phyloP scores from a whole-genome alignment of 2,888 invertebrate species.

The Machimus atricapillus region DNA sequence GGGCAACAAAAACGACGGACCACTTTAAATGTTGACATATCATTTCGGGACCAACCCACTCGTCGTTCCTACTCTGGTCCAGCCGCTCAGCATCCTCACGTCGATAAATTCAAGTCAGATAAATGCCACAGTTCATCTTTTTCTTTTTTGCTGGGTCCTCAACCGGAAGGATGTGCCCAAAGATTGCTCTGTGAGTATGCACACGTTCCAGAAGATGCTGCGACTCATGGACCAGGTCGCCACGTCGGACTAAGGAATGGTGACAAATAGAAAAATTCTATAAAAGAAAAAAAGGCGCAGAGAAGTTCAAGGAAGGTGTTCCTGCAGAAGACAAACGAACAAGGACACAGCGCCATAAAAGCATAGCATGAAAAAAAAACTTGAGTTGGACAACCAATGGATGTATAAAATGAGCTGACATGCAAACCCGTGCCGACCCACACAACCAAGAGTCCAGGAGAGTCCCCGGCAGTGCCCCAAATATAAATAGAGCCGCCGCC shows the following conservation, averaged over 20 bases:
- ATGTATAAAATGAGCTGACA: constrained; percentile 22
- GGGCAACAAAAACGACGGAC: not conserved
- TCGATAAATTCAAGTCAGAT: not conserved
- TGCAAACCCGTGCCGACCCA: constrained; percentile 14
- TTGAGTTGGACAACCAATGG: constrained; percentile 23
- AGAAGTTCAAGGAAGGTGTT: not conserved
- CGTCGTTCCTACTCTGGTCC: not conserved
- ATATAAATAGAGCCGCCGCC: constrained; percentile 5
- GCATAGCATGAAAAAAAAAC: not conserved
- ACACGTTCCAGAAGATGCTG: constrained; percentile 3
- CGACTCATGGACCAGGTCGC: not conserved
- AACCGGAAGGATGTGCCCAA: not conserved
- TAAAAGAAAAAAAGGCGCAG: not conserved
- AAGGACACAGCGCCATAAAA: not conserved
- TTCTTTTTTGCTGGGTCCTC: not conserved
- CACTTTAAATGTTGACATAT: constrained; percentile 3
- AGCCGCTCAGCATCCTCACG: not conserved
- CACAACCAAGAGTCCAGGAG: not conserved
- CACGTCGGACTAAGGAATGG: not conserved
- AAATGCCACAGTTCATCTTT: constrained; percentile 14
- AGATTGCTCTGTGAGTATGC: not conserved
- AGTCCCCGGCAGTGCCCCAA: not conserved
- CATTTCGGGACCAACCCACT: not conserved
- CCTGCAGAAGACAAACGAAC: not conserved
- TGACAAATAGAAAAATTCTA: not conserved